A percentile compares a stretch with the other conserved stretches of the same genome.
phyloP scores from a whole-genome alignment of 2,797 vertebrate genomes.

The Diglossa cyanea region DNA sequence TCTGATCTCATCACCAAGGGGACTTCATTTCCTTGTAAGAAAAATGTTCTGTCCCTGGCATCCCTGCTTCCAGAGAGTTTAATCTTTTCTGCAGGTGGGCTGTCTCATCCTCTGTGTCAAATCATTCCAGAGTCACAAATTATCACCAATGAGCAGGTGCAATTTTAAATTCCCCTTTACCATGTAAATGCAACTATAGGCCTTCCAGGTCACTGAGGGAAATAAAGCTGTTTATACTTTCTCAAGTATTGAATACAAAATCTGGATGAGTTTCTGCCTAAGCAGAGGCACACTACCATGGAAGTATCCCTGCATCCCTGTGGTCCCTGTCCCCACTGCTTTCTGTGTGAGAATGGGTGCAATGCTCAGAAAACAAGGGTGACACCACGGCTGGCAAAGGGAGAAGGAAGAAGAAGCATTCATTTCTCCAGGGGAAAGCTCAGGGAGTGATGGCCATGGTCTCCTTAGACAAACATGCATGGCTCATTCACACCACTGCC shows the following conservation, averaged over 20 bases:
- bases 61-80: not conserved
- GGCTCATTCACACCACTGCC: accelerated
- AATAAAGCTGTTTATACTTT: not conserved
- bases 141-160: not conserved
- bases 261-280: not conserved
- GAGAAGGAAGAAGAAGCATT: not conserved
- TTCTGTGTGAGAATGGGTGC: not conserved
- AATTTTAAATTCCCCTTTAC: not conserved
- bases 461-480: not conserved
- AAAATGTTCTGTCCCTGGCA: not conserved
- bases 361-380: not conserved
- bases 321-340: accelerated
- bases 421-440: accelerated
- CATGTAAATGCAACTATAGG: not conserved
- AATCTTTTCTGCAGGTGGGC: not conserved
- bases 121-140: not conserved
- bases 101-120: not conserved
- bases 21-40: not conserved
- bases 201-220: not conserved
- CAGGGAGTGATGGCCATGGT: not conserved
- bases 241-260: not conserved
- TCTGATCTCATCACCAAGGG: not conserved
- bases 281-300: accelerated
- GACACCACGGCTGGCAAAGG: accelerated
- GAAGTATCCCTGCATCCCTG: not conserved